These are phyloP conservation scores for Oenanthe oenanthe DNA, from an alignment of 2,113 vertebrate species.

Conservation along the genomic window DNA sequence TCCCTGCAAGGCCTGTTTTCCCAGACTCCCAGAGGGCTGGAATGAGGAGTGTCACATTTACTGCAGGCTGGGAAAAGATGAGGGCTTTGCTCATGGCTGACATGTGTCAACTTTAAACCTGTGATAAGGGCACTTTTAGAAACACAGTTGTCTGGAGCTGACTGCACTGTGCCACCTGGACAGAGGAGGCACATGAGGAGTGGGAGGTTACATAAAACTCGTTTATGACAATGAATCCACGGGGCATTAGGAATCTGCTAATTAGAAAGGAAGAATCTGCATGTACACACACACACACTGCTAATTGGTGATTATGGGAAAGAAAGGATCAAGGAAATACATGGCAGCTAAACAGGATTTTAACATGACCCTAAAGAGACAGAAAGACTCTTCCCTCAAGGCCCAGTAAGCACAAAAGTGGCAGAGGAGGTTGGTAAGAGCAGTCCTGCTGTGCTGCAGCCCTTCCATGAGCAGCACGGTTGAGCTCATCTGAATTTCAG, in stretches of 20 bases:
- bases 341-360: neutral
- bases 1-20: conserved; percentile 32
- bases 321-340: neutral
- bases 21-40: neutral
- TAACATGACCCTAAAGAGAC: neutral
- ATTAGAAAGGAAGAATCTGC: conserved; percentile 9
- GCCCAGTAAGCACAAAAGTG: neutral
- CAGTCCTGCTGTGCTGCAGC: neutral
- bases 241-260: neutral
- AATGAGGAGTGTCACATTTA: neutral
- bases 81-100: neutral
- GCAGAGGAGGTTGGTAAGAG: neutral
- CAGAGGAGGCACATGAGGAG: neutral
- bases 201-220: conserved; percentile 28
- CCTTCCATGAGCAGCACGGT: neutral
- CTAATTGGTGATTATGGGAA: neutral
- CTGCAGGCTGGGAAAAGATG: neutral
- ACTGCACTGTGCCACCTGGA: neutral
- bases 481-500: neutral
- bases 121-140: conserved; percentile 13
- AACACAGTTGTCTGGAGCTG: neutral
- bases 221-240: neutral
- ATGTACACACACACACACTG: neutral
- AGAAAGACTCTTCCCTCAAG: neutral
- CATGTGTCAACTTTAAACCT: conserved; percentile 13